Evolutionary conservation across 2,113 vertebrate species (phyloP).

Genomic region (Mesitornis unicolor): DNA sequence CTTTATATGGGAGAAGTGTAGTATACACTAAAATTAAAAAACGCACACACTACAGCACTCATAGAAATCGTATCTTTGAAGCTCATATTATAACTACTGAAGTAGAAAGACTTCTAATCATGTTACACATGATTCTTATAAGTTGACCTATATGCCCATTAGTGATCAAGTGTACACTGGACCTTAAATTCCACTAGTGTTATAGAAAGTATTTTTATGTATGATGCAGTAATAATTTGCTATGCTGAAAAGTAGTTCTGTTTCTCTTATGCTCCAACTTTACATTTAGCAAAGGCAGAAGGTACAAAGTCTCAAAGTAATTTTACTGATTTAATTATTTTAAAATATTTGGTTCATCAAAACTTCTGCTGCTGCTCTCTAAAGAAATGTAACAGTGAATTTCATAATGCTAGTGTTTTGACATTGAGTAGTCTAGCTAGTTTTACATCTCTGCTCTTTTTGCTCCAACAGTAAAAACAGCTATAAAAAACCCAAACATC

Average conservation of each 20-base stretch:
- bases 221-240: background rate
- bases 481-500: background rate
- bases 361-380: background rate
- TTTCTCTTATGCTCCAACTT: background rate
- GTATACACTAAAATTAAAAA: background rate
- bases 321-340: background rate
- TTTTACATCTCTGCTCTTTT: background rate
- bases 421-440: background rate
- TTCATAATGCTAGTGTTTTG: background rate
- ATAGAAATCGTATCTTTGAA: background rate
- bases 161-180: background rate
- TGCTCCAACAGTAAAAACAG: background rate
- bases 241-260: background rate
- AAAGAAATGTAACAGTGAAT: background rate
- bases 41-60: fast-evolving
- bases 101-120: background rate
- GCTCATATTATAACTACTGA: background rate
- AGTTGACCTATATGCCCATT: background rate
- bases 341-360: background rate
- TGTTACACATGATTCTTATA: too few species aligned
- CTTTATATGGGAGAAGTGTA: background rate
- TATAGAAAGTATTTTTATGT: background rate
- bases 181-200: background rate
- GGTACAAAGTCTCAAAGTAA: background rate
- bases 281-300: background rate